A percentile compares a stretch with the other conserved stretches of the same genome.
Conservation (phyloP, 2,113 vertebrate genomes). For the Pterocles orientalis region DNA sequence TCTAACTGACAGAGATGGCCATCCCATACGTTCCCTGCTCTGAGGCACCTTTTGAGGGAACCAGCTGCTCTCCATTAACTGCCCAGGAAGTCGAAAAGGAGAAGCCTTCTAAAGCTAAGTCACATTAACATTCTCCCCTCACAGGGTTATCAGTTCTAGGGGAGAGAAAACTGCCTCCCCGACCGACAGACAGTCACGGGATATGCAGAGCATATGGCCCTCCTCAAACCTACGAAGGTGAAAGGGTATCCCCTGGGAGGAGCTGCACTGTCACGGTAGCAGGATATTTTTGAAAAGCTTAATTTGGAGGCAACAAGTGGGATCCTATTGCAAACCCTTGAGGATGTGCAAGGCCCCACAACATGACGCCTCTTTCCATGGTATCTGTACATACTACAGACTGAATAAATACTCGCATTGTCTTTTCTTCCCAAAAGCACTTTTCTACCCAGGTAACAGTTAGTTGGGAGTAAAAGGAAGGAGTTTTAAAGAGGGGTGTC, state of each 20-base stretch:
- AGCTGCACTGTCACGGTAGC: not conserved
- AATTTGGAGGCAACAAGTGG: not conserved
- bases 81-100: not conserved
- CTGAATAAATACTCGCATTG: rapidly evolving
- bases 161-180: not conserved
- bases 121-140: not conserved
- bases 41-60: not conserved
- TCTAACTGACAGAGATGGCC: not conserved
- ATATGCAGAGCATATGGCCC: not conserved
- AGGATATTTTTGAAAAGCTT: not conserved
- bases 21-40: not conserved
- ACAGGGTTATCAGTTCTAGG: not conserved
- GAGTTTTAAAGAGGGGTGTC: not conserved
- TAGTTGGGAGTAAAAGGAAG: not conserved
- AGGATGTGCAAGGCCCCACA: not conserved
- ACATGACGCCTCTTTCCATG: not conserved
- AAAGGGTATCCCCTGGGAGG: not conserved
- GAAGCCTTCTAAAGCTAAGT: not conserved
- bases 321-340: not conserved
- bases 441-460: not conserved
- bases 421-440: not conserved
- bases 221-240: not conserved
- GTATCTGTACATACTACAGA: not conserved
- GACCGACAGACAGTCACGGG: not conserved
- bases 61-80: not conserved